Evolutionary conservation across 2,797 vertebrate genomes (phyloP), one percentile per base, ranked within the genome.

Genomic region (Leptoclinus maculatus): DNA sequence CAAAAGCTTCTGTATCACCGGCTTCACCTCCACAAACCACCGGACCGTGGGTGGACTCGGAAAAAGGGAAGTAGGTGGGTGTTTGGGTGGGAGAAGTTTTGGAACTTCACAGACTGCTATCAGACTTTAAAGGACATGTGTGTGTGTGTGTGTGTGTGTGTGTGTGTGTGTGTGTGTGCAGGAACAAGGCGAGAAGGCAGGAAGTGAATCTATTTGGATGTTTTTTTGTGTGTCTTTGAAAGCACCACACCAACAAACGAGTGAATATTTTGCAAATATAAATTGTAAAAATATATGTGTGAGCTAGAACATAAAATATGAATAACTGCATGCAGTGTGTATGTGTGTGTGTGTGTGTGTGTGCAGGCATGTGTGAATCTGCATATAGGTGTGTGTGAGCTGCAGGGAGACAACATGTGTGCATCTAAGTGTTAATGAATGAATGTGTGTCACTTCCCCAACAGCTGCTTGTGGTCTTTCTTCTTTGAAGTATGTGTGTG

Each of bases 381-480:
- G 4, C 17, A 14, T 47, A 59, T 63, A 58, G 57, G 49, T 80
- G 56, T 82, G 36, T 80, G 39, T 79, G 32, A 79, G 64, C 43
- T 76, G 34, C 60, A 68, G 6, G 23, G 64, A 66, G 38, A 71
- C 25, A 73, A 53, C 56, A 68, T 32, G 41, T 76, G 76, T 62
- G 23, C 43, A 76, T 82, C 57, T 25, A 39, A 60, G 64, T 65
- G 80, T 71, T 71, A 66, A 76, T 76, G 66, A 71, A 73, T 67
- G 45, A 76, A 76, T 54, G 39, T 85, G 74, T 76, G 45, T 78
- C 49, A 69, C 85, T 94, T 95, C 97, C 96, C 95, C 95, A 95
- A 96, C 81, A 98, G 95, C 71, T 97, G 97, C 45, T 97, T 96
- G 91, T 96, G 96, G 93, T 97, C 95, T 90, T 96, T 97, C 80